Conservation (phyloP, 2,797 vertebrate genomes). For the Labeo calbasu region DNA sequence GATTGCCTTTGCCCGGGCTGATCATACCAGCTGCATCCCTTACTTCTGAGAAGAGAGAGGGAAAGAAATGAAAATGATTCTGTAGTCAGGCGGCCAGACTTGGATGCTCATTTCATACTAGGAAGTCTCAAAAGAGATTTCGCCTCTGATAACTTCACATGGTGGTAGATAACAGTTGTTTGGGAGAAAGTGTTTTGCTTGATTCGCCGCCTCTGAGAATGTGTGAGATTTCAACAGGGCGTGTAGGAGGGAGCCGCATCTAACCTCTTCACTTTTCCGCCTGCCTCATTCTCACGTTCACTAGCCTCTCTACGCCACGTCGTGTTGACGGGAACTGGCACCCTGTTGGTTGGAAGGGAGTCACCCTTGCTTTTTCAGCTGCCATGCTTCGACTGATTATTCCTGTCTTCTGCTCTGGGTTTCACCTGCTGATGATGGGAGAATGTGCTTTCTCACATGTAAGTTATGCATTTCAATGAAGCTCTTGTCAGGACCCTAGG, state of each 20-base stretch:
- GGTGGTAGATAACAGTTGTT: conserved; percentile 46
- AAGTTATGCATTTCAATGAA: conserved; percentile 81
- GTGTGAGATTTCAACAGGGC: neutral
- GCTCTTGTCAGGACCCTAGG: conserved; percentile 69
- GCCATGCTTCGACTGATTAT: conserved; percentile 75
- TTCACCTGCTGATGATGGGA: conserved; percentile 75
- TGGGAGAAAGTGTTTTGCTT: conserved; percentile 42
- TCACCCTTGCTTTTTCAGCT: conserved; percentile 60
- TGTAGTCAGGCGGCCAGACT: conserved; percentile 24
- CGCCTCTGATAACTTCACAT: conserved; percentile 41
- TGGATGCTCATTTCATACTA: conserved; percentile 38
- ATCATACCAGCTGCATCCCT: conserved; percentile 57
- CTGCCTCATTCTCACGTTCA: neutral
- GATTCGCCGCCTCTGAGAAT: conserved; percentile 27
- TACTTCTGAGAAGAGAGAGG: conserved; percentile 9
- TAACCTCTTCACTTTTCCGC: conserved; percentile 6
- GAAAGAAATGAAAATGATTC: conserved; percentile 27
- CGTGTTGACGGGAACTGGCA: conserved; percentile 47
- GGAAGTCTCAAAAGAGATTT: conserved; percentile 40
- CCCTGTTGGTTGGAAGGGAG: conserved; percentile 34
- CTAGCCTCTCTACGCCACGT: conserved; percentile 48
- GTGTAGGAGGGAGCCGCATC: neutral
- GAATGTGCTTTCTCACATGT: conserved; percentile 66
- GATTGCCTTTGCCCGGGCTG: conserved; percentile 54
- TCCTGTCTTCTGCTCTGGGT: conserved; percentile 68